These are phyloP conservation scores for Hylomyscus alleni DNA, from an alignment of 2,797 vertebrate genomes.

Conservation along the genomic window DNA sequence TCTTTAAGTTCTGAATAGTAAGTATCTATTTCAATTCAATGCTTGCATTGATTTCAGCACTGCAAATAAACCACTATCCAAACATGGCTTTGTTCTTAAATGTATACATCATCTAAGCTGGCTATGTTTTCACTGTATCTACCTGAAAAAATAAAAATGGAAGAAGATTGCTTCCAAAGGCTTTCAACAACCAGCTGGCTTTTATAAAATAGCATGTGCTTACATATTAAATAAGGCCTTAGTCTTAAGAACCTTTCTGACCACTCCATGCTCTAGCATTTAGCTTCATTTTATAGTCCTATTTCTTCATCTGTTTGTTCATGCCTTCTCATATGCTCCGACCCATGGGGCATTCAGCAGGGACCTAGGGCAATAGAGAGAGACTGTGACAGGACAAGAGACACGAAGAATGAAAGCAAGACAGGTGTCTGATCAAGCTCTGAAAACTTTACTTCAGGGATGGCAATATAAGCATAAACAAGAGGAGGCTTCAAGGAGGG, in stretches of 20 bases:
- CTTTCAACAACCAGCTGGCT: not conserved
- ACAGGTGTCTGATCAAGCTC: too few species aligned
- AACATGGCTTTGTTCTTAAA: constrained; percentile 32
- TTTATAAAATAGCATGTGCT: constrained; percentile 11
- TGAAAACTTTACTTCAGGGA: too few species aligned
- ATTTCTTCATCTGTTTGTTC: not conserved
- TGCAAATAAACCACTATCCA: not conserved
- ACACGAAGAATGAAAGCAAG: too few species aligned
- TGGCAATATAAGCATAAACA: too few species aligned
- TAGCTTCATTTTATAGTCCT: not conserved
- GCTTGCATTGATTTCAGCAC: not conserved
- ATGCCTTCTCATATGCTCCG: not conserved
- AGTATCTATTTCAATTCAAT: constrained; percentile 30
- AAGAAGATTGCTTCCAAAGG: not conserved
- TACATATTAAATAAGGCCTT: not conserved
- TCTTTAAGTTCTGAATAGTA: constrained; percentile 33
- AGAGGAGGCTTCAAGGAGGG: too few species aligned
- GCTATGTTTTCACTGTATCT: not conserved
- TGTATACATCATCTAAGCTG: not conserved
- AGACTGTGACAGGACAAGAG: too few species aligned
- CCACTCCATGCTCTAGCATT: not conserved
- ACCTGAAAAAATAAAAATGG: not conserved
- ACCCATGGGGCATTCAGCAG: too few species aligned
- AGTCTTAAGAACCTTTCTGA: not conserved
- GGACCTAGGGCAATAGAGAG: too few species aligned